Conservation (phyloP, 2,797 vertebrate species). For the Helostoma temminkii region DNA sequence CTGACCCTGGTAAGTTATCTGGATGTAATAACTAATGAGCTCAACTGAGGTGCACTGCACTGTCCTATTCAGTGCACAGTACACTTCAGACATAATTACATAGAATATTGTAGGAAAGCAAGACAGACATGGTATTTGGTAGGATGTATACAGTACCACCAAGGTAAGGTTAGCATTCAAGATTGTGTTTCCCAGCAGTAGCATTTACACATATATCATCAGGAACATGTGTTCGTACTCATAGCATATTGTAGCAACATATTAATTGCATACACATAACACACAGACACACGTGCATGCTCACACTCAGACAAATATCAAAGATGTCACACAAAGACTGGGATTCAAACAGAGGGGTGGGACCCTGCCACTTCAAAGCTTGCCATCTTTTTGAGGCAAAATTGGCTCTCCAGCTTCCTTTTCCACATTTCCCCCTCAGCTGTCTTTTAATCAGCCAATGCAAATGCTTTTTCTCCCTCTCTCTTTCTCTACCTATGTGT, state of each 20-base stretch:
- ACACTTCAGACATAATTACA: slow-evolving; percentile 16
- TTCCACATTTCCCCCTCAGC: slow-evolving; percentile 58
- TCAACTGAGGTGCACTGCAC: slow-evolving; percentile 32
- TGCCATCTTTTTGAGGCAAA: slow-evolving; percentile 78
- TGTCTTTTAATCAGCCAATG: slow-evolving; percentile 75
- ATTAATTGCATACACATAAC: slow-evolving; percentile 27
- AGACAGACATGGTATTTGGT: no score
- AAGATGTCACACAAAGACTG: slow-evolving; percentile 75
- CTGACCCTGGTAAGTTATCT: slow-evolving; percentile 52
- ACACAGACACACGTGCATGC: slow-evolving; percentile 22
- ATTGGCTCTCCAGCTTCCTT: slow-evolving; percentile 70
- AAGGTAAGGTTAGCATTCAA: slow-evolving; percentile 33
- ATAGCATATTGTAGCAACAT: slow-evolving; percentile 25
- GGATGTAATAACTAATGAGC: slow-evolving; percentile 45
- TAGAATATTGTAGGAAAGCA: slow-evolving; percentile 13
- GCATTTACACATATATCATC: slow-evolving; percentile 15
- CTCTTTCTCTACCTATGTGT: slow-evolving; percentile 5
- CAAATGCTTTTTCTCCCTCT: slow-evolving; percentile 50
- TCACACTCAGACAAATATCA: slow-evolving; percentile 58
- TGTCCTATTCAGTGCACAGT: slow-evolving; percentile 16
- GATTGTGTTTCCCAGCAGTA: slow-evolving; percentile 19
- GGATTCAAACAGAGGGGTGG: slow-evolving; percentile 72
- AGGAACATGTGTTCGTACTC: slow-evolving; percentile 20
- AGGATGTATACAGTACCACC: no score
- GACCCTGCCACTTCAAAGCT: slow-evolving; percentile 81